Evolutionary conservation across 2,113 vertebrate species (phyloP).

Genomic region (Erythrolamprus reginae): DNA sequence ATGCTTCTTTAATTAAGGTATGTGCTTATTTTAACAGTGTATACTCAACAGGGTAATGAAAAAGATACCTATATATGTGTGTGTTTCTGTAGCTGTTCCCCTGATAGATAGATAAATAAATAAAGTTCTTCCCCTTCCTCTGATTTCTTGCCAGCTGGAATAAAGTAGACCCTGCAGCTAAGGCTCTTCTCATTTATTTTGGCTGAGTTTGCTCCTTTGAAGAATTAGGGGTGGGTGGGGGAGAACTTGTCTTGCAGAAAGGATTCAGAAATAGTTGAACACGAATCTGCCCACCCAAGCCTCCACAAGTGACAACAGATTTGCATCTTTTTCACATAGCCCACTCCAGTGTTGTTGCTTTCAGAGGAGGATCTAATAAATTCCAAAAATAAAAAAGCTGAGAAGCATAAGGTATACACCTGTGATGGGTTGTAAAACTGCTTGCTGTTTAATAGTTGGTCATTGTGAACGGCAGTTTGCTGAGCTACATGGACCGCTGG

Average conservation of each 20-base stretch:
- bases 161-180: fast-evolving
- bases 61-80: not conserved
- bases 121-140: not conserved
- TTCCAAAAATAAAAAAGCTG: not conserved
- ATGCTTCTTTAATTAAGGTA: not conserved
- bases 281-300: not conserved
- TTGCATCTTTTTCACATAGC: fast-evolving
- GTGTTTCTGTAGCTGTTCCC: fast-evolving
- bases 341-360: not conserved
- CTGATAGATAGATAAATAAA: not conserved
- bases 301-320: not conserved
- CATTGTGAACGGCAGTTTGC: not conserved
- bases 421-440: not conserved
- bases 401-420: not conserved
- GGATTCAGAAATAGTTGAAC: not conserved
- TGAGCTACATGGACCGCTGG: not conserved
- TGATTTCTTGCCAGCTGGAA: not conserved
- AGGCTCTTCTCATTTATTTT: not conserved
- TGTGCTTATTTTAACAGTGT: not conserved
- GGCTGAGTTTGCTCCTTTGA: not conserved
- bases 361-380: not conserved
- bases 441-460: not conserved
- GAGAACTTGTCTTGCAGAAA: not conserved
- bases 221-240: not conserved
- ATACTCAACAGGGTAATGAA: fast-evolving